phyloP scores from a whole-genome alignment of 2,888 invertebrate genomes.

The Beris chalybata region DNA sequence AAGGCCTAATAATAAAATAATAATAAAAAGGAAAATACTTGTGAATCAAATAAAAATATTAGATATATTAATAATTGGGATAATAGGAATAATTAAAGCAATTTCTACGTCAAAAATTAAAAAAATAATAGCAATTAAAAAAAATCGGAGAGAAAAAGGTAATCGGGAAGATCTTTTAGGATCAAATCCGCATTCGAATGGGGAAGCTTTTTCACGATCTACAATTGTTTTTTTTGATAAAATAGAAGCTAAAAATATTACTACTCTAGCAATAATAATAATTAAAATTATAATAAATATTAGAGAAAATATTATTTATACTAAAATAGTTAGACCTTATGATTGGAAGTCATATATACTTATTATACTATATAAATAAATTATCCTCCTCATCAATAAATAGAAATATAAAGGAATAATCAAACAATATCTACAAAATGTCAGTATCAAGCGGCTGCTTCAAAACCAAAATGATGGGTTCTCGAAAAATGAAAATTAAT shows the following conservation, averaged over 20 bases:
- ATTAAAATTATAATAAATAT: conserved; percentile 51
- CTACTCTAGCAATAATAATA: conserved; percentile 56
- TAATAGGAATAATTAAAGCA: too few species aligned
- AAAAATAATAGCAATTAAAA: conserved; percentile 69
- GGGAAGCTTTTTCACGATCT: conserved; percentile 66
- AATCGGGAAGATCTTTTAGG: conserved; percentile 47
- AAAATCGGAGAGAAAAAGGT: conserved; percentile 64
- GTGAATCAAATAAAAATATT: too few species aligned
- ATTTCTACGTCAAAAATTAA: conserved; percentile 76
- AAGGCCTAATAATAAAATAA: too few species aligned
- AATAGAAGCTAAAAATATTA: conserved; percentile 59
- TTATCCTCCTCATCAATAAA: conserved; percentile 70
- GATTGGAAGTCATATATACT: conserved; percentile 75
- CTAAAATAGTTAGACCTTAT: conserved; percentile 63
- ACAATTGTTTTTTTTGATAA: conserved; percentile 62
- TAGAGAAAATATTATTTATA: conserved; percentile 63
- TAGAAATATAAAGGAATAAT: conserved; percentile 64
- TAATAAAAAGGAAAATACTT: too few species aligned
- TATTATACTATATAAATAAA: conserved; percentile 67
- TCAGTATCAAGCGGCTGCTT: conserved; percentile 65
- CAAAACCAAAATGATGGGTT: conserved; percentile 66
- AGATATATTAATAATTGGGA: too few species aligned
- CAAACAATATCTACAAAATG: conserved; percentile 55
- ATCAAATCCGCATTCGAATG: conserved; percentile 68
- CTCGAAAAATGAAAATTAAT: conserved; percentile 59